A percentile compares a stretch with the other conserved stretches of the same genome.
These are phyloP conservation scores for Drosophila pseudoobscura DNA, from an alignment of 1,140 invertebrate genomes.

Conservation along the genomic window DNA sequence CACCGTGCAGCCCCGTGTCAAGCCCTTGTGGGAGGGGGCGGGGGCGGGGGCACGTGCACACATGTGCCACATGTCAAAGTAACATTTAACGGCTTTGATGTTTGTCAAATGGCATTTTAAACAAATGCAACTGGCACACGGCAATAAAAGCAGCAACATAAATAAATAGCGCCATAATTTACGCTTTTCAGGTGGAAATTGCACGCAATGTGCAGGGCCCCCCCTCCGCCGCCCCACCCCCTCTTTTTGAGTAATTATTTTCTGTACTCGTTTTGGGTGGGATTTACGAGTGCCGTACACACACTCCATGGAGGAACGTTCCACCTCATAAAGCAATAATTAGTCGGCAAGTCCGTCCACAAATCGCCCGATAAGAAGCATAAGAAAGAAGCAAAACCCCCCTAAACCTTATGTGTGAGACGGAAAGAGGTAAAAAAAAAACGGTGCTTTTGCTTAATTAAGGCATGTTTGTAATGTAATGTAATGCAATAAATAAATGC, in stretches of 20 bases:
- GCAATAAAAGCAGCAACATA: constrained; percentile 37
- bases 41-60: too few relatives aligned
- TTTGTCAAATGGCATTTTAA: constrained; percentile 57
- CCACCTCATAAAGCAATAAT: constrained; percentile 55
- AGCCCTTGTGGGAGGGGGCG: background rate
- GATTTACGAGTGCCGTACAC: constrained; percentile 14
- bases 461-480: constrained; percentile 1
- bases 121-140: constrained; percentile 54
- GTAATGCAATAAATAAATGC: constrained; percentile 18
- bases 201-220: constrained; percentile 35
- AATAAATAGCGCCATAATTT: constrained; percentile 49
- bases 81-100: constrained; percentile 56
- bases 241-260: constrained; percentile 24
- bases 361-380: constrained; percentile 10
- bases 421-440: background rate
- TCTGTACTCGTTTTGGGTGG: constrained; percentile 15
- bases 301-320: constrained; percentile 3
- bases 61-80: constrained; percentile 45
- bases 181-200: constrained; percentile 60
- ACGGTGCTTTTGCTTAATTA: constrained; percentile 45
- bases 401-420: constrained; percentile 25
- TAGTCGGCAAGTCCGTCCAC: constrained; percentile 19
- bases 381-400: background rate
- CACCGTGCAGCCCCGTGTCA: background rate
- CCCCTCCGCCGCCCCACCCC: too few relatives aligned